Conservation (phyloP, 1,140 invertebrate species). For the Cydia pomonella region DNA sequence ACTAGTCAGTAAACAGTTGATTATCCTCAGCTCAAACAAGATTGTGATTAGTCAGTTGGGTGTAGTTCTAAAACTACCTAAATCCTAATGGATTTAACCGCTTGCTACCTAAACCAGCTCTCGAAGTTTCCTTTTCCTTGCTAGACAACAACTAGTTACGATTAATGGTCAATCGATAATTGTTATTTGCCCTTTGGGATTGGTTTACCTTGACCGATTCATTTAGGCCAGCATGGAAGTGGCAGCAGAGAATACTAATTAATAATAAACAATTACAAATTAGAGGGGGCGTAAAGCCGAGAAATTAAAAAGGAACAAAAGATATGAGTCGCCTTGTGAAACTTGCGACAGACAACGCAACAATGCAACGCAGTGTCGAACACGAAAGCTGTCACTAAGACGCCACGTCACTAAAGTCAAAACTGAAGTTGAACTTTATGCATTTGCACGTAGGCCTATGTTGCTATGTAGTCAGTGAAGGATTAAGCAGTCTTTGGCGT, state of each 20-base stretch:
- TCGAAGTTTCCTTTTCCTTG: conserved; percentile 6
- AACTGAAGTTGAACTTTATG: no score
- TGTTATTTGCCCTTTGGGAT: neutral
- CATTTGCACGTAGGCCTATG: no score
- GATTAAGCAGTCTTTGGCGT: no score
- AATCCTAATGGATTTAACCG: neutral
- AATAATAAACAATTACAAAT: neutral
- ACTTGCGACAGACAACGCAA: no score
- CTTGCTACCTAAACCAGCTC: neutral
- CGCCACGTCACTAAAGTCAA: no score
- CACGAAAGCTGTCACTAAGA: no score
- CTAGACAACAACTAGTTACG: conserved; percentile 19
- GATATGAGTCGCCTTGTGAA: no score
- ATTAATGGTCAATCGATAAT: conserved; percentile 13
- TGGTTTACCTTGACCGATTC: conserved; percentile 35
- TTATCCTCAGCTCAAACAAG: neutral
- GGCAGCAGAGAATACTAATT: neutral
- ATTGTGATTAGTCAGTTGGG: neutral
- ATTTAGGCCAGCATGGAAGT: neutral
- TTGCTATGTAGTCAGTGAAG: no score
- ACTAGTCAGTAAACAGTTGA: no score
- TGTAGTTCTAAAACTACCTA: neutral
- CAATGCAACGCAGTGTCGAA: no score
- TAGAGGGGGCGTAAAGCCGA: no score
- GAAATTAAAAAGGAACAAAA: no score